phyloP scores from a whole-genome alignment of 2,797 vertebrate species.

The Bradypus variegatus region DNA sequence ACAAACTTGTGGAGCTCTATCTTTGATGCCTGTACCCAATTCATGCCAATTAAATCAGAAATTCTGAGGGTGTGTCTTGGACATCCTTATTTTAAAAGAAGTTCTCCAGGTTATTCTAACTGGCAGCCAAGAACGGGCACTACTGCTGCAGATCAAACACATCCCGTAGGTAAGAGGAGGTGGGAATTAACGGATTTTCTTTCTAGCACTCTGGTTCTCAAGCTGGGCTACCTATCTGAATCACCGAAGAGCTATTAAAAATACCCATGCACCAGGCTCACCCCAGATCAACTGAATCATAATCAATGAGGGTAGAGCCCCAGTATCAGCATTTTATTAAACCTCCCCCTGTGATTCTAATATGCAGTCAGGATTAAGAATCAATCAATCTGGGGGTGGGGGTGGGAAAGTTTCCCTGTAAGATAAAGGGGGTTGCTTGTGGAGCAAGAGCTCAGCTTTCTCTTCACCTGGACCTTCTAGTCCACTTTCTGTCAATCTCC shows the following conservation, averaged over 20 bases:
- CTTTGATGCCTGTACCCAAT: background rate
- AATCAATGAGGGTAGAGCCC: too few relatives aligned
- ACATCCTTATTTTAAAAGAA: background rate
- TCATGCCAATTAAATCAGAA: background rate
- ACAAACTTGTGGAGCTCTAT: background rate
- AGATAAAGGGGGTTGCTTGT: background rate
- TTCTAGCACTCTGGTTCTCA: background rate
- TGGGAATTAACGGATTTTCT: background rate
- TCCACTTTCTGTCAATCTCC: background rate
- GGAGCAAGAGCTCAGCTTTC: too few relatives aligned
- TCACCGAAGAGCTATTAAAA: background rate
- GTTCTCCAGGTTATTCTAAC: background rate
- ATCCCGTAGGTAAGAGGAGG: background rate
- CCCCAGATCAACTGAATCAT: background rate
- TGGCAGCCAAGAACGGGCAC: fast-evolving
- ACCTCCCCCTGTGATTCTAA: background rate
- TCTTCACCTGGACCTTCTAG: fast-evolving
- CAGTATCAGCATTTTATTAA: too few relatives aligned
- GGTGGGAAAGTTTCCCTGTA: fast-evolving
- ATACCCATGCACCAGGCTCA: background rate
- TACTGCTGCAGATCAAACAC: background rate
- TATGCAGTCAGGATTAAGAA: background rate
- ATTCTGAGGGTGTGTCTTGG: background rate
- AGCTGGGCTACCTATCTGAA: fast-evolving
- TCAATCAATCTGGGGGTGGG: too few relatives aligned